phyloP scores from a whole-genome alignment of 2,888 invertebrate species.

The Sepiola atlantica region DNA sequence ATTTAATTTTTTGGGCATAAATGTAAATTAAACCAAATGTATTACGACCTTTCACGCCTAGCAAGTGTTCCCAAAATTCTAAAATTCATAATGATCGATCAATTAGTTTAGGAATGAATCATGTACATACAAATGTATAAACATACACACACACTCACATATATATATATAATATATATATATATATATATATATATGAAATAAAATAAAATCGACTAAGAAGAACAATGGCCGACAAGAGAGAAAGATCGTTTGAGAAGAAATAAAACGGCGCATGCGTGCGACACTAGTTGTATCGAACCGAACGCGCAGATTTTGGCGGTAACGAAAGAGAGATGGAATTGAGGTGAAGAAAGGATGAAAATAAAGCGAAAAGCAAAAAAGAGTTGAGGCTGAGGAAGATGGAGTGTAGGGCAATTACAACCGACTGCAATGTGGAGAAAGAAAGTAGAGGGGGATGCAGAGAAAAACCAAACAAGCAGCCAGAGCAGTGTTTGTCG shows the following conservation, averaged over 20 bases:
- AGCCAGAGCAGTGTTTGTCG: not conserved
- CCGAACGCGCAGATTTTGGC: not conserved
- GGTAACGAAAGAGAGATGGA: not conserved
- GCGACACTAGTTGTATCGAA: not conserved
- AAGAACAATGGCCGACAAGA: not conserved
- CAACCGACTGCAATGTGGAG: not conserved
- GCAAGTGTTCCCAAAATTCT: too few species aligned
- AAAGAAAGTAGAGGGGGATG: not conserved
- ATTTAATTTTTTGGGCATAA: too few species aligned
- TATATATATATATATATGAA: not conserved
- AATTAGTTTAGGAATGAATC: too few species aligned
- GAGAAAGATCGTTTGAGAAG: not conserved
- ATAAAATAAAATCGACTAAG: too few species aligned
- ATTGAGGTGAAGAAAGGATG: not conserved
- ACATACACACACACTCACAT: not conserved
- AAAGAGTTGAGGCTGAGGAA: not conserved
- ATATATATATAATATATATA: not conserved
- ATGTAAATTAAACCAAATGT: too few species aligned
- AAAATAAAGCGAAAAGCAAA: not conserved
- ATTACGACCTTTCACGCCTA: too few species aligned
- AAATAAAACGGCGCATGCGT: not conserved
- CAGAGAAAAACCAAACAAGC: not conserved
- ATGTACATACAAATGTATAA: too few species aligned
- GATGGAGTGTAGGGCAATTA: not conserved
- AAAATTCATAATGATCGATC: too few species aligned